A percentile compares a stretch with the other conserved stretches of the same genome.
phyloP scores from a whole-genome alignment of 2,113 vertebrate species.

The Chiloscyllium plagiosum region DNA sequence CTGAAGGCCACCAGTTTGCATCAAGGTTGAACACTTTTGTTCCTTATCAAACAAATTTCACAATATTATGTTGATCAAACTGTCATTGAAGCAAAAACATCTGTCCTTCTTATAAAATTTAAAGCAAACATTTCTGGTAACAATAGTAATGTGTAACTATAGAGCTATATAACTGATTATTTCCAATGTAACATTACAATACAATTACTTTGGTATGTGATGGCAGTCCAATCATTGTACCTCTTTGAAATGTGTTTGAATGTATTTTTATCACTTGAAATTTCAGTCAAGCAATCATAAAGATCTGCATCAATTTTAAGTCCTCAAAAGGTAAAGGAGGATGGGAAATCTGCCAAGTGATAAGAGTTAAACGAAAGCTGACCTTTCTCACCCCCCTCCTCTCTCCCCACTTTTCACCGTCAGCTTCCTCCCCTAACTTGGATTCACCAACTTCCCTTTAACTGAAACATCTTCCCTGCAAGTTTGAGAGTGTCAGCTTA shows the following conservation, averaged over 20 bases:
- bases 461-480: background rate
- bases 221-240: background rate
- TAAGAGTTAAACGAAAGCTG: background rate
- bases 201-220: background rate
- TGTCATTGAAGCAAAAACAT: background rate
- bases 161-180: background rate
- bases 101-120: background rate
- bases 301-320: background rate
- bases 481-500: background rate
- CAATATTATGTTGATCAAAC: background rate
- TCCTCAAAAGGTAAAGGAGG: background rate
- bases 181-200: background rate
- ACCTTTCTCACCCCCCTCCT: too few relatives aligned
- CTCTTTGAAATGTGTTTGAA: background rate
- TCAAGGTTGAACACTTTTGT: conserved; percentile 1
- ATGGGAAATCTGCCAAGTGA: background rate
- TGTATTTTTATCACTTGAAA: background rate
- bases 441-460: background rate
- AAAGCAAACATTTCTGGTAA: background rate
- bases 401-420: background rate
- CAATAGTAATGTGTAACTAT: background rate
- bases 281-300: background rate
- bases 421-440: background rate
- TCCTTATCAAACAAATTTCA: conserved; percentile 8
- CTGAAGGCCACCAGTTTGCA: background rate